phyloP scores from a whole-genome alignment of 2,888 invertebrate species.

The Bellardia pandia region DNA sequence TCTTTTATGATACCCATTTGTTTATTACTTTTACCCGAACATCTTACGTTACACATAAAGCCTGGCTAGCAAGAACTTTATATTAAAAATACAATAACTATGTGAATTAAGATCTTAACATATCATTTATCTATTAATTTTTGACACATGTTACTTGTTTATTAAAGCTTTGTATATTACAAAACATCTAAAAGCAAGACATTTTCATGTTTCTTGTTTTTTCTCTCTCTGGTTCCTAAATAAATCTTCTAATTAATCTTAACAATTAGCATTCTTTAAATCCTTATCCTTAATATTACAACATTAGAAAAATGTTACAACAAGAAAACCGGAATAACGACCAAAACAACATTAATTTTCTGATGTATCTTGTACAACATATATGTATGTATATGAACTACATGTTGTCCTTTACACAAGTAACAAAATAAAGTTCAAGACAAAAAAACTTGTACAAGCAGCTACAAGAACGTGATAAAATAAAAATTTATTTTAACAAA shows the following conservation, averaged over 20 bases:
- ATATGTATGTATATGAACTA: slow-evolving; percentile 3
- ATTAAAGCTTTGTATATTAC: neutral
- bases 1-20: neutral
- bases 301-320: slow-evolving; percentile 55
- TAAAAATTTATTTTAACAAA: slow-evolving; percentile 22
- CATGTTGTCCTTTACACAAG: neutral
- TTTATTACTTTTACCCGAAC: slow-evolving; percentile 22
- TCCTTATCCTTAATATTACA: slow-evolving; percentile 53
- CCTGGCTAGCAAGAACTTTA: neutral
- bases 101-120: slow-evolving; percentile 27
- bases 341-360: slow-evolving; percentile 25
- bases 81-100: neutral
- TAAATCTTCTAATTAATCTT: slow-evolving; percentile 68
- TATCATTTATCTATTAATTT: slow-evolving; percentile 64
- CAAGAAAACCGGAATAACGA: neutral
- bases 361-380: neutral
- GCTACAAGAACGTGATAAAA: slow-evolving; percentile 38
- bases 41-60: neutral
- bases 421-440: slow-evolving; percentile 6
- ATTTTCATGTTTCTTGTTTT: neutral
- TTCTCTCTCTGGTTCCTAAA: neutral
- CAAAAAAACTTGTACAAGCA: neutral
- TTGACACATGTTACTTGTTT: slow-evolving; percentile 68
- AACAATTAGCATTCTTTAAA: slow-evolving; percentile 69
- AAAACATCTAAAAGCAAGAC: neutral